These are phyloP conservation scores for Parazoanthus swiftii DNA, from an alignment of 92 coral and sea anemone genomes.

Conservation along the genomic window DNA sequence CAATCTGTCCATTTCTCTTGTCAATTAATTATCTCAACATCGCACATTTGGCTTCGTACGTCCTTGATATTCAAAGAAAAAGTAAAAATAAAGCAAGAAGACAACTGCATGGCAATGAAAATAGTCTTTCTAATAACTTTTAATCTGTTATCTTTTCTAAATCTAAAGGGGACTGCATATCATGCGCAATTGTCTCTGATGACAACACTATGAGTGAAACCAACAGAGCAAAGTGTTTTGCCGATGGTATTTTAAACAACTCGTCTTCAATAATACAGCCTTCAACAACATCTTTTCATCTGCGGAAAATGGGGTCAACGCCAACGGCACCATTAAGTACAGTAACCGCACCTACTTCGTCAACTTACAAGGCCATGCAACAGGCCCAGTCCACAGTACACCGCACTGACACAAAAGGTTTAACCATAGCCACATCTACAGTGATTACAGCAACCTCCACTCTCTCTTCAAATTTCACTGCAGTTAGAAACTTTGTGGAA, in stretches of 20 bases:
- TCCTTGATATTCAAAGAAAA: too few species aligned
- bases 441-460: neutral
- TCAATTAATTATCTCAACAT: too few species aligned
- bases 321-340: neutral
- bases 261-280: neutral
- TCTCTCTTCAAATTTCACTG: neutral
- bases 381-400: neutral
- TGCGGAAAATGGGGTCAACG: neutral
- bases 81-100: too few species aligned
- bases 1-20: too few species aligned
- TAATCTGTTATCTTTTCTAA: too few species aligned
- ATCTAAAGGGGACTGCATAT: neutral
- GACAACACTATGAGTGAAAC: neutral
- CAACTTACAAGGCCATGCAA: neutral
- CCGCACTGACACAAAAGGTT: neutral
- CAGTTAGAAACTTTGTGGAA: neutral
- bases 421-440: neutral
- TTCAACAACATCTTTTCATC: neutral
- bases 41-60: too few species aligned
- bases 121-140: too few species aligned
- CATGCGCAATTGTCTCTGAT: neutral
- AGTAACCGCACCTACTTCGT: neutral
- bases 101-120: too few species aligned
- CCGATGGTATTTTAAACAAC: neutral
- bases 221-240: neutral